phyloP scores from a whole-genome alignment of 2,797 vertebrate species.

The Neosilurus hyrtlii region DNA sequence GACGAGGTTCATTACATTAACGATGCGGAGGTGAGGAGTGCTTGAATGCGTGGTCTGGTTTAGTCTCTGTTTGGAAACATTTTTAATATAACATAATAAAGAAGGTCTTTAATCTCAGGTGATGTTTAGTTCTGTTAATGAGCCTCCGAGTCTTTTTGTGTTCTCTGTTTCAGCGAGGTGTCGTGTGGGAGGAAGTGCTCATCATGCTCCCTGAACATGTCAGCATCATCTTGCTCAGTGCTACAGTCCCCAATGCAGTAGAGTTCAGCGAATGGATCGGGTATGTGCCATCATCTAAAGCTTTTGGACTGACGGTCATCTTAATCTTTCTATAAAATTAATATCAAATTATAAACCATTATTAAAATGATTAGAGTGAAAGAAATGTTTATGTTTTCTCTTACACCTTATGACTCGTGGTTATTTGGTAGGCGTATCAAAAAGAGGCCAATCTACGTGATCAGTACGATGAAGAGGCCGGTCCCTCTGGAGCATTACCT shows the following conservation, averaged over 20 bases:
- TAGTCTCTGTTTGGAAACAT: too few species aligned
- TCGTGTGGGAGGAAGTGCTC: slow-evolving; percentile 93
- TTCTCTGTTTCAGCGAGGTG: slow-evolving; percentile 77
- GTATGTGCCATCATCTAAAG: slow-evolving; percentile 62
- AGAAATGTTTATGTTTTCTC: neutral
- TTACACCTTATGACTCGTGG: neutral
- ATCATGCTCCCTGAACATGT: slow-evolving; percentile 94
- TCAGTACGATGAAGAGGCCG: slow-evolving; percentile 85
- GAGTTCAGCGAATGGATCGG: slow-evolving; percentile 96
- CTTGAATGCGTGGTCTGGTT: neutral
- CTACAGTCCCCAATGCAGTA: slow-evolving; percentile 88
- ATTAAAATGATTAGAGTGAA: too few species aligned
- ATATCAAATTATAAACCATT: too few species aligned
- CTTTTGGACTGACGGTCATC: neutral
- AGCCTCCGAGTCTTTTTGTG: neutral
- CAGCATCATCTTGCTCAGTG: slow-evolving; percentile 89
- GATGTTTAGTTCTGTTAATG: neutral
- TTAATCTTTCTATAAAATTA: neutral
- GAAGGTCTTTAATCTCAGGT: too few species aligned
- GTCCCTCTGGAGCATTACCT: slow-evolving; percentile 88
- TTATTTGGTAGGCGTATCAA: slow-evolving; percentile 79
- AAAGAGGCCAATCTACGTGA: slow-evolving; percentile 85
- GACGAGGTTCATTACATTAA: slow-evolving; percentile 96
- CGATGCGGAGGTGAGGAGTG: slow-evolving; percentile 78
- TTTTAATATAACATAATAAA: too few species aligned